Evolutionary conservation across 2,113 vertebrate genomes (phyloP).

Genomic region (Ageneiosus marmoratus): DNA sequence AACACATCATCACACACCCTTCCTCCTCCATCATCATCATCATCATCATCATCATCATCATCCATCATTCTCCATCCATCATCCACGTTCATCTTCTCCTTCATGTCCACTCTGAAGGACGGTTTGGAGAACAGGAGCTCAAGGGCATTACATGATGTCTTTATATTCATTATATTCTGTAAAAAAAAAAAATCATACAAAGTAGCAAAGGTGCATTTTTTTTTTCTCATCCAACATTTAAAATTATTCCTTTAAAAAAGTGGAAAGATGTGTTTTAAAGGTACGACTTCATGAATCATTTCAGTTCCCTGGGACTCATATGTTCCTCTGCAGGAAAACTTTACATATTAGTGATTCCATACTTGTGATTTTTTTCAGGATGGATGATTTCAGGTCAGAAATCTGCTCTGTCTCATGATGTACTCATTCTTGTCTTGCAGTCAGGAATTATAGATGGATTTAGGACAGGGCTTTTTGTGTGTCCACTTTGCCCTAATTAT

Average conservation of each 20-base stretch:
- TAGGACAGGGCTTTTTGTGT: not conserved
- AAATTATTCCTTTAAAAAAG: not conserved
- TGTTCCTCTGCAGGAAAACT: not conserved
- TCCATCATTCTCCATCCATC: not conserved
- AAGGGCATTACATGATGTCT: constrained; percentile 25
- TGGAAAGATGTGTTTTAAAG: not conserved
- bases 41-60: not conserved
- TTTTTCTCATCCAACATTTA: too few species aligned
- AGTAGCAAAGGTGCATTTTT: not conserved
- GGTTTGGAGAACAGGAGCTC: not conserved
- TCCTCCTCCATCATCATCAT: not conserved
- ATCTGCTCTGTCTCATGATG: not conserved
- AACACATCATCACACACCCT: not conserved
- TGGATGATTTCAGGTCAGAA: not conserved
- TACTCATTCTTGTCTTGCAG: not conserved
- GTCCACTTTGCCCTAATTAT: constrained; percentile 13
- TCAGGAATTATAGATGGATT: not conserved
- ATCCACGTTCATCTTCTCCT: not conserved
- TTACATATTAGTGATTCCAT: not conserved
- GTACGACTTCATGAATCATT: not conserved
- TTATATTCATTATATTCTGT: not conserved
- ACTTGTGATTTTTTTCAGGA: not conserved
- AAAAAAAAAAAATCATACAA: not conserved
- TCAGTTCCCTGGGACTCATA: not conserved
- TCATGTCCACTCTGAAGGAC: not conserved